These are phyloP conservation scores for Microplitis demolitor DNA, from an alignment of 1,140 invertebrate genomes.

Conservation along the genomic window DNA sequence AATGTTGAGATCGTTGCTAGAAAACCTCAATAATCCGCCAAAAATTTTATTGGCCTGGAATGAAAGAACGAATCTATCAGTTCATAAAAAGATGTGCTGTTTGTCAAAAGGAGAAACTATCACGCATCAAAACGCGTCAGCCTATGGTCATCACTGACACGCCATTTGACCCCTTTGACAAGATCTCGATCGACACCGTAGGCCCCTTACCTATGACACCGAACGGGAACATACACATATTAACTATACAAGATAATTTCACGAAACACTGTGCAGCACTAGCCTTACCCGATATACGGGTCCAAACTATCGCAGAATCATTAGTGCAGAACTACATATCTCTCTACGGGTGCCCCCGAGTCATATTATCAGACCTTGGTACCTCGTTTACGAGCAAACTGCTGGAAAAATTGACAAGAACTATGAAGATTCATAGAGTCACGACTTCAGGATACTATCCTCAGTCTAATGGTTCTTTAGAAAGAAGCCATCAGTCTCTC, in stretches of 20 bases:
- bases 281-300: conserved; percentile 32
- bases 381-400: conserved; percentile 33
- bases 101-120: not conserved
- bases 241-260: conserved; percentile 42
- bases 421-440: conserved; percentile 23
- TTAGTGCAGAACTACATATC: conserved; percentile 20
- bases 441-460: conserved; percentile 23
- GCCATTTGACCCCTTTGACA: conserved; percentile 25
- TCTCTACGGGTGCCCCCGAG: conserved; percentile 37
- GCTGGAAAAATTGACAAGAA: conserved; percentile 32
- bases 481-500: conserved; percentile 1
- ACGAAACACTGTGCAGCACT: conserved; percentile 15
- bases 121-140: not conserved
- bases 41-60: conserved; percentile 4
- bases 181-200: conserved; percentile 17
- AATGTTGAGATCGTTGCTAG: too few relatives aligned
- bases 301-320: conserved; percentile 33
- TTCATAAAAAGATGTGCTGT: not conserved
- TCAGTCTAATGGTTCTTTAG: conserved; percentile 7
- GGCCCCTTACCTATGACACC: conserved; percentile 6
- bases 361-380: conserved; percentile 41
- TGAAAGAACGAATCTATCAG: not conserved
- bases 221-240: not conserved
- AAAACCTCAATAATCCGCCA: not conserved
- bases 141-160: conserved; percentile 15